Base-by-base conservation (phyloP, 2,113 vertebrate species). In the Lepisosteus oculatus region DNA sequence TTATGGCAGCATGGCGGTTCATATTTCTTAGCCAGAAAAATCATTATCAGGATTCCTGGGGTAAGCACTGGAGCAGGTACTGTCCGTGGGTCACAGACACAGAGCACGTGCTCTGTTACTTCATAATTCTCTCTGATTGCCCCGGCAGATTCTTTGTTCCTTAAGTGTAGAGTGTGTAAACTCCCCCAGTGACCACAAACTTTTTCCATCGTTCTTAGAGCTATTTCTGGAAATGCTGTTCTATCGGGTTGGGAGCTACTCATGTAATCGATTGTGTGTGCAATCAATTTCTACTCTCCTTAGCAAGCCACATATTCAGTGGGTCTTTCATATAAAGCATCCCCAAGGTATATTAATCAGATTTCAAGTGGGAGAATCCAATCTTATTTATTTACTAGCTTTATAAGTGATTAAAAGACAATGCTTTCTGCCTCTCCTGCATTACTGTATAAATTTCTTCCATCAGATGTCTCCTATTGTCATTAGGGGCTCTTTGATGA, bases 341-440 rank as follows among this genome's bases (percentile, higher is more conserved):
- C 87, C 85, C 85, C 80, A 86, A 87, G 86, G 84, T 82, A 81
- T 88, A 89, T 90, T 86, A 86, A 87, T 90, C 86, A 82, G 80
- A 82, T 89, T 85, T 89, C 85, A 80, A 85, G 88, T 51, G 78
- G 65, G 44, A n/a, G 74, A 74, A 76, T 78, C 76, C 79, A 75
- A 78, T 84, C 83, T 82, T 88, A 87, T 91, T 89, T 90, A 87
- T 89, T 88, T 87, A 85, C 84, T 76, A 74, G 76, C 76, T 86
- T 86, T 80, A 79, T 83, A 82, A 77, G 61, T 84, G 85, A 82
- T 87, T 85, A 86, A 75, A 77, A 81, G 80, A 81, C 76, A 83
- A 77, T 81, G 71, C 80, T 64, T 74, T 68, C 71, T 63, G 59
- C 15, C 68, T 83, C 76, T 77, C 70, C 63, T 55, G 68, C 68